These are phyloP conservation scores for Pangasius mekongensis DNA, from an alignment of 2,797 vertebrate species.

Conservation along the genomic window DNA sequence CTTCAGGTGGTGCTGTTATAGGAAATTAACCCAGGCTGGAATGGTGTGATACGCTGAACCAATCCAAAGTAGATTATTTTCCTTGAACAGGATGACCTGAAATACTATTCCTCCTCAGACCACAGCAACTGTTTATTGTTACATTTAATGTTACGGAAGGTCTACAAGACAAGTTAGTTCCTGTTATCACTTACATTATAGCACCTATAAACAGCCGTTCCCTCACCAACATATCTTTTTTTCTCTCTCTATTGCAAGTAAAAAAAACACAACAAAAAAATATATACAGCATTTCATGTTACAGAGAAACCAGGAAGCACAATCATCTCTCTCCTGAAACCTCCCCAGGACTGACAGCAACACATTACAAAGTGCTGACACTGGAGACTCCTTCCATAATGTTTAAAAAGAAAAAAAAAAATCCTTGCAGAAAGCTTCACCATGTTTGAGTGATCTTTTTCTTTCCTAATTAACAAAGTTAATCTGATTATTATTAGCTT, in stretches of 20 bases:
- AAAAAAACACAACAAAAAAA: neutral
- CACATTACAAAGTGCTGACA: neutral
- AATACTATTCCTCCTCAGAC: neutral
- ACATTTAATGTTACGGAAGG: neutral
- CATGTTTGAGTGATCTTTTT: neutral
- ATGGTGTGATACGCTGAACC: neutral
- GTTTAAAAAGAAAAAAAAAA: neutral
- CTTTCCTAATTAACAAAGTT: neutral
- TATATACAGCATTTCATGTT: neutral
- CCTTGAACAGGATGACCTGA: neutral
- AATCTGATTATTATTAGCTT: neutral
- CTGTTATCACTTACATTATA: neutral
- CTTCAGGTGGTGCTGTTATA: neutral
- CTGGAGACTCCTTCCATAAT: neutral
- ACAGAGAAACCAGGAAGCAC: neutral
- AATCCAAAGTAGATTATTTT: neutral
- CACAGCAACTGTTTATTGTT: neutral
- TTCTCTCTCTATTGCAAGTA: neutral
- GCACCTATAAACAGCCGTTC: neutral
- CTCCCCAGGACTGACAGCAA: neutral
- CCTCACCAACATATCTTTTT: neutral
- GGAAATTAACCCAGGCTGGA: neutral
- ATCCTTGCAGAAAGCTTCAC: neutral
- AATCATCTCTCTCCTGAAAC: neutral
- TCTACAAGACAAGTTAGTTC: neutral